Evolutionary conservation across 1,140 invertebrate species (phyloP), one percentile per base, ranked within the genome.

Genomic region (Himalopsyche phryganea): DNA sequence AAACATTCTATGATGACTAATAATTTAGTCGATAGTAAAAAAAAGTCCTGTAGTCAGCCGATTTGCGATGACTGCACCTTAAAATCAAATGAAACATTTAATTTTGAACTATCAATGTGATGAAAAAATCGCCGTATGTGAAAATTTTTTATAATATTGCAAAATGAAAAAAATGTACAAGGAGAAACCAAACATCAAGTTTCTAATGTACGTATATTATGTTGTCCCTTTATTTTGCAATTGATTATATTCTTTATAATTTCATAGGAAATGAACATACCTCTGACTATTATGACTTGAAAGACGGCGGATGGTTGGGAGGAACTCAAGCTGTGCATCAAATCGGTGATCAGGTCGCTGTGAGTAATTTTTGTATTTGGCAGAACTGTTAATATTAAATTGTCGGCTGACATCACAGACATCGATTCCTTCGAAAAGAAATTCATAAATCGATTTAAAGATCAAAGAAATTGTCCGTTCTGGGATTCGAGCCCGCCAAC

Each of bases 271-370:
- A 52, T 20, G 35, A 46, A 51, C 6, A 20, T 7, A 56, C 20
- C 13, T 17, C 14, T 6, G 47, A 51, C 7, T 65, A 63, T 35
- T 23, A 17, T 15, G 61, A 67, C 7, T 15, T 35, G 36, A 65
- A 52, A 58, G 52, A 61, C 46, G 45, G 58, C 13, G 47, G 63
- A 7, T 68, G 66, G 67, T 57, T 67, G n/a, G 68, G 67, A 7
- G 67, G 57, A 13, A 23, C 61, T 5, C 66, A 68, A 65, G 66
- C 65, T 46, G 45, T 68, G n/a, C 60, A 65, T 45, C 44, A 50
- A 15, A 41, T 50, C 4, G 44, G 20, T 18, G 59, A 61, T 42
- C 35, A 36, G 15, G 40, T 66, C 35, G 63, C 47, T 42, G 67
- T 63, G 18, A 19, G 49, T 51, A 3, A n/a, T n/a, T n/a, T n/a